A percentile compares a stretch with the other conserved stretches of the same genome.
phyloP scores from a whole-genome alignment of 2,797 vertebrate genomes.

The Tangara arthus region DNA sequence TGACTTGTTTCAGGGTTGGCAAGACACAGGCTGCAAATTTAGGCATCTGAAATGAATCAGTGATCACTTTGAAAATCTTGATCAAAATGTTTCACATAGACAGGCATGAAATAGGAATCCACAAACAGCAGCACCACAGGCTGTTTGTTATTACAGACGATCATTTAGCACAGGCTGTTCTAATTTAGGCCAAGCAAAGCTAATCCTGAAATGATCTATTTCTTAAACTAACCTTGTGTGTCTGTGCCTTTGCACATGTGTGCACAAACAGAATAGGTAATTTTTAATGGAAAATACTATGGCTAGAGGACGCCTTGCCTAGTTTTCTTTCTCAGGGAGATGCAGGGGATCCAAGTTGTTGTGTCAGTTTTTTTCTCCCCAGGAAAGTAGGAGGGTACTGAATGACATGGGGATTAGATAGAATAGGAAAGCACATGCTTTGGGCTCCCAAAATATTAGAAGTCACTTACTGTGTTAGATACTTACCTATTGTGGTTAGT shows the following conservation, averaged over 20 bases:
- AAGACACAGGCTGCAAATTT: background rate
- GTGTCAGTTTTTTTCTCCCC: background rate
- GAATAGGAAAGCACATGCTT: background rate
- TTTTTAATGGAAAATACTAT: background rate
- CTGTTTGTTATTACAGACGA: background rate
- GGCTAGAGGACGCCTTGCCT: background rate
- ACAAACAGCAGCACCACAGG: background rate
- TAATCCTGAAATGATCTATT: constrained; percentile 33
- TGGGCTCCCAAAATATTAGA: background rate
- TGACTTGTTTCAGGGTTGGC: background rate
- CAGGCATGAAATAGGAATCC: background rate
- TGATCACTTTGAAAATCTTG: background rate
- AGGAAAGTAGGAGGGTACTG: background rate
- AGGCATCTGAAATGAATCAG: background rate
- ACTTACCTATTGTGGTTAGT: background rate
- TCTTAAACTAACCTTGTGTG: background rate
- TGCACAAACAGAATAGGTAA: constrained; percentile 43
- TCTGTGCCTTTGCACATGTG: background rate
- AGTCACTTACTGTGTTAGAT: background rate
- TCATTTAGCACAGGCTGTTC: background rate
- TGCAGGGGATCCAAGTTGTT: background rate
- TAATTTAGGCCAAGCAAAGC: constrained; percentile 51
- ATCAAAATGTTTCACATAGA: background rate
- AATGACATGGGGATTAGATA: background rate
- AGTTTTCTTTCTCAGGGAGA: background rate